These are phyloP conservation scores for Adelphocoris suturalis DNA, from an alignment of 2,888 invertebrate species.

Conservation along the genomic window DNA sequence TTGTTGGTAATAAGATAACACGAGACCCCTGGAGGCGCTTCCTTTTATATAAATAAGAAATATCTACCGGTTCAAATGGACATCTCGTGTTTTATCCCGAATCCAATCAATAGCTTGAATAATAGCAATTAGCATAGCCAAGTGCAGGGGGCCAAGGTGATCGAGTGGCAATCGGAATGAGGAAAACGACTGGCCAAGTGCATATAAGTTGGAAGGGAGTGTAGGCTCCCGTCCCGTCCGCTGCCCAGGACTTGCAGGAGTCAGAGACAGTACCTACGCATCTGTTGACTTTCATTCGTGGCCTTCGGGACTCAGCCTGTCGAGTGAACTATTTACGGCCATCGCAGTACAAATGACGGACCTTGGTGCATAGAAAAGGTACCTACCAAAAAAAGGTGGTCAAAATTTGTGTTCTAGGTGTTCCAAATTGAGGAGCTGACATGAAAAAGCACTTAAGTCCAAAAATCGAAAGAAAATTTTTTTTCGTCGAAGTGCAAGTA, in stretches of 20 bases:
- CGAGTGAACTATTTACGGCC: neutral
- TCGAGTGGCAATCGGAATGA: neutral
- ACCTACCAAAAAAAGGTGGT: no score
- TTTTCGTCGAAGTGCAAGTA: no score
- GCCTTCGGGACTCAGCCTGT: neutral
- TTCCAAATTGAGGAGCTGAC: no score
- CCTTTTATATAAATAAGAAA: no score
- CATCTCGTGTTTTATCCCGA: neutral
- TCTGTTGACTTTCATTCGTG: neutral
- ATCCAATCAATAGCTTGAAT: neutral
- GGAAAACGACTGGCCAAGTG: constrained; percentile 5
- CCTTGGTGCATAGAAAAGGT: no score
- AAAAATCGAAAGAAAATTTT: no score
- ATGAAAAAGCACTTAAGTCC: no score
- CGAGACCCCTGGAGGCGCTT: no score
- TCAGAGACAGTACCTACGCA: neutral
- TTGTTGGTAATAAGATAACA: no score
- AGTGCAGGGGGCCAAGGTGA: constrained; percentile 38
- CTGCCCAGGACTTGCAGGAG: neutral
- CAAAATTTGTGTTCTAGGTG: no score
- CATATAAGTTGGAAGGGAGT: neutral
- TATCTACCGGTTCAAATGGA: no score
- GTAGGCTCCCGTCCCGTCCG: neutral
- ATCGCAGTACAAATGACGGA: no score
- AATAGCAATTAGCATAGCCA: neutral